phyloP scores from a whole-genome alignment of 2,888 invertebrate genomes.

The Ischnus inquisitorius region DNA sequence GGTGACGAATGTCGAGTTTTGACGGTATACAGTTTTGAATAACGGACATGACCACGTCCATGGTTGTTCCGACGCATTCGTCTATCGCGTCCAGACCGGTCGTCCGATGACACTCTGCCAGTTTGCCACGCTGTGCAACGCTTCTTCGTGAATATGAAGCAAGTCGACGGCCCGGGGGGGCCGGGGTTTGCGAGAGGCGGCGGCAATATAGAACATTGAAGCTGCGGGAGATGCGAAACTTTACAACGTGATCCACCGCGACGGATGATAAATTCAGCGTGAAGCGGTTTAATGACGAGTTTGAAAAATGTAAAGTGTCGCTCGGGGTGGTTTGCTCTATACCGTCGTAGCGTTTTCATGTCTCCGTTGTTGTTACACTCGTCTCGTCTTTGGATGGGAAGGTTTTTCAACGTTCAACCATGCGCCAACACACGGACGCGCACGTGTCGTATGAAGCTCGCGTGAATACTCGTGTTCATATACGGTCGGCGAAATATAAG shows the following conservation, averaged over 20 bases:
- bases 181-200: background rate
- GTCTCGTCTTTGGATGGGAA: background rate
- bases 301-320: conserved; percentile 53
- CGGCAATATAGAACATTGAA: conserved; percentile 5
- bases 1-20: conserved; percentile 3
- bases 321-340: conserved; percentile 1
- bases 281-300: conserved; percentile 49
- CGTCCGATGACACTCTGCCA: conserved; percentile 37
- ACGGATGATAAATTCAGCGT: conserved; percentile 43
- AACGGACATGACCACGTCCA: conserved; percentile 12
- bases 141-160: conserved; percentile 16
- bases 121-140: conserved; percentile 7
- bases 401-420: conserved; percentile 11
- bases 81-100: background rate
- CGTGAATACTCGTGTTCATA: conserved; percentile 42
- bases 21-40: conserved; percentile 25
- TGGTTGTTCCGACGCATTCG: conserved; percentile 1
- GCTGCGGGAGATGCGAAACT: conserved; percentile 15
- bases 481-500: background rate
- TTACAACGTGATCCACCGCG: conserved; percentile 36
- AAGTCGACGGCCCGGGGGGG: background rate
- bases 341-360: conserved; percentile 12
- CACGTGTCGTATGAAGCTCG: conserved; percentile 4
- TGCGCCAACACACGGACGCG: background rate
- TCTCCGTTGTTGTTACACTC: conserved; percentile 4